phyloP scores from a whole-genome alignment of 2,888 invertebrate species.

The Cryptocheilus praepositus region DNA sequence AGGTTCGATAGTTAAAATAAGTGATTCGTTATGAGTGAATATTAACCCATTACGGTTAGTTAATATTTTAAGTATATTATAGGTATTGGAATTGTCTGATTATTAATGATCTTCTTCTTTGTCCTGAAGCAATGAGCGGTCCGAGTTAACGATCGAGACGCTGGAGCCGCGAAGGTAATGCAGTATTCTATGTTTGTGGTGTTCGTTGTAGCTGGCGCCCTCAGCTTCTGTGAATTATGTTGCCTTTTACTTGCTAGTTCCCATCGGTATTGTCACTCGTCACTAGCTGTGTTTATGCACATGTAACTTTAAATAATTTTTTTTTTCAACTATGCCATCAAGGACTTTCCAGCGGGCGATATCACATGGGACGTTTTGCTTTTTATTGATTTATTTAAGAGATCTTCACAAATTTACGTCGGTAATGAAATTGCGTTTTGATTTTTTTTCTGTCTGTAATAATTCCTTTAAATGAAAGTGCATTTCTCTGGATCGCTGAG shows the following conservation, averaged over 20 bases:
- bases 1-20: too few relatives aligned
- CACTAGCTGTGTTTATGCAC: not conserved
- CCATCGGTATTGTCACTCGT: conserved; percentile 7
- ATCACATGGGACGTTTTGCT: too few relatives aligned
- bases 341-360: too few relatives aligned
- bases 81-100: not conserved
- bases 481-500: too few relatives aligned
- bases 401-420: too few relatives aligned
- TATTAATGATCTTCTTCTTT: conserved; percentile 55
- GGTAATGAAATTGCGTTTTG: too few relatives aligned
- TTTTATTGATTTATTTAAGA: too few relatives aligned
- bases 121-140: conserved; percentile 66
- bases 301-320: not conserved
- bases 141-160: conserved; percentile 69
- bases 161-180: conserved; percentile 72
- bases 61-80: not conserved
- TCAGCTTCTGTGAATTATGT: conserved; percentile 42
- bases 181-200: conserved; percentile 53
- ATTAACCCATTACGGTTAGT: too few relatives aligned
- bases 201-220: conserved; percentile 63
- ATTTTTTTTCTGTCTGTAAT: too few relatives aligned
- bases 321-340: too few relatives aligned
- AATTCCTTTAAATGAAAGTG: too few relatives aligned
- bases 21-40: too few relatives aligned
- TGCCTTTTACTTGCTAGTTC: conserved; percentile 9